Conservation (phyloP, 2,113 vertebrate species). For the Cheirogaleus medius region DNA sequence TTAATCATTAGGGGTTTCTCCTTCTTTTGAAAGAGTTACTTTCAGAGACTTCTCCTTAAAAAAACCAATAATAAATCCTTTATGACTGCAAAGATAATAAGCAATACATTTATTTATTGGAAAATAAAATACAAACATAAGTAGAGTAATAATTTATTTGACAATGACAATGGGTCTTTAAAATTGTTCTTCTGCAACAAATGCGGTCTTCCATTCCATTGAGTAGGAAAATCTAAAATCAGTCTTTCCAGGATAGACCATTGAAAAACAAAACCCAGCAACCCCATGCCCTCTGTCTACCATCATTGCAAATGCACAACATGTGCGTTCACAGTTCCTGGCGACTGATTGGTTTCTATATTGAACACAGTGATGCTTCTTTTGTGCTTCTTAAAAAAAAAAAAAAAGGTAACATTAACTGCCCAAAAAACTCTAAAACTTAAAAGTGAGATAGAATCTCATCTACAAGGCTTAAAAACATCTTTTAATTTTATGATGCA, state of each 20-base stretch:
- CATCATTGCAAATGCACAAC: not conserved
- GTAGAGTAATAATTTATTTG: not conserved
- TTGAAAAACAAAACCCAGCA: not conserved
- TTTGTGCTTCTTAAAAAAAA: not conserved
- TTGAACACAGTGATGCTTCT: not conserved
- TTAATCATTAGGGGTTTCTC: not conserved
- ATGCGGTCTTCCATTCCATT: not conserved
- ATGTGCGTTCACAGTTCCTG: not conserved
- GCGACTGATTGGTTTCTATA: not conserved
- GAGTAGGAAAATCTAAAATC: not conserved
- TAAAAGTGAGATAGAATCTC: not conserved
- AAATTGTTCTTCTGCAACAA: not conserved
- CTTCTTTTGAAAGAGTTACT: not conserved
- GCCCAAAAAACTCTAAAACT: slow-evolving; percentile 39
- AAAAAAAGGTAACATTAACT: not conserved
- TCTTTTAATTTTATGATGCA: slow-evolving; percentile 22
- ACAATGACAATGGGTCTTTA: not conserved
- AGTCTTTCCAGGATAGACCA: not conserved
- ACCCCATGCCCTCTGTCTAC: not conserved
- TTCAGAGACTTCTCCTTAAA: not conserved
- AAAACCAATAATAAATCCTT: not conserved
- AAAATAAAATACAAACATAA: not conserved
- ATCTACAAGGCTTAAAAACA: not conserved
- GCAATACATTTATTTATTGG: not conserved
- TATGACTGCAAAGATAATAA: not conserved